These are phyloP conservation scores for Hepsetus odoe DNA, from an alignment of 2,113 vertebrate genomes.

Conservation along the genomic window DNA sequence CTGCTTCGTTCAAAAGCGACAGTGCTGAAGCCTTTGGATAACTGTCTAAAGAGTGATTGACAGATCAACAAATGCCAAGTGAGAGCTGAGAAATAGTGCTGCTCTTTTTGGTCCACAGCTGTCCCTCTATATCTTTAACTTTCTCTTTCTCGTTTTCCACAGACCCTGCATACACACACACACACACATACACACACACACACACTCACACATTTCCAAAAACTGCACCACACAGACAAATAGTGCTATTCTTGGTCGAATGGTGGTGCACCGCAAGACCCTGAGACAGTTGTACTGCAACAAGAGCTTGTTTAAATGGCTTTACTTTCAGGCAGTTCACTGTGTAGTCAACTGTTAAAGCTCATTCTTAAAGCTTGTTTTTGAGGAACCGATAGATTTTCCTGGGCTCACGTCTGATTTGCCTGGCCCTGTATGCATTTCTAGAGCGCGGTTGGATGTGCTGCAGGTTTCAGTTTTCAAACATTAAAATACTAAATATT, in stretches of 20 bases:
- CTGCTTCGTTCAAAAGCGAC: not conserved
- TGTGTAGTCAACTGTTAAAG: not conserved
- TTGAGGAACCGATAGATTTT: not conserved
- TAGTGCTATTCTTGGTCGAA: conserved; percentile 7
- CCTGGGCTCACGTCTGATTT: not conserved
- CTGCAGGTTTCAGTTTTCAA: too few species aligned
- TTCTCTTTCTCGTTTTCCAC: not conserved
- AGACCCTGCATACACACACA: not conserved
- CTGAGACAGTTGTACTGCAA: conserved; percentile 6
- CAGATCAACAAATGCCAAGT: conserved; percentile 24
- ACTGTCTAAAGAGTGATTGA: conserved; percentile 26
- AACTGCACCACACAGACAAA: conserved; percentile 4
- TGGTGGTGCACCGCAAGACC: conserved; percentile 4
- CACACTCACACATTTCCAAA: conserved; percentile 14
- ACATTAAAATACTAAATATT: too few species aligned
- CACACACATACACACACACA: conserved; percentile 14
- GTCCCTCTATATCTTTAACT: conserved; percentile 12
- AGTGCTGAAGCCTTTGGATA: not conserved
- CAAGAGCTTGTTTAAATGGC: not conserved
- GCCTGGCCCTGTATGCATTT: not conserved
- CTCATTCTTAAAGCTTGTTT: not conserved
- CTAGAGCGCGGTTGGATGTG: conserved; percentile 3
- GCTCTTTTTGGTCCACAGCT: conserved; percentile 16
- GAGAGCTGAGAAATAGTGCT: conserved; percentile 23
- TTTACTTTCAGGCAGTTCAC: not conserved